A percentile compares a stretch with the other conserved stretches of the same genome.
phyloP scores from a whole-genome alignment of 2,113 vertebrate species.

The Crotalus horridus region DNA sequence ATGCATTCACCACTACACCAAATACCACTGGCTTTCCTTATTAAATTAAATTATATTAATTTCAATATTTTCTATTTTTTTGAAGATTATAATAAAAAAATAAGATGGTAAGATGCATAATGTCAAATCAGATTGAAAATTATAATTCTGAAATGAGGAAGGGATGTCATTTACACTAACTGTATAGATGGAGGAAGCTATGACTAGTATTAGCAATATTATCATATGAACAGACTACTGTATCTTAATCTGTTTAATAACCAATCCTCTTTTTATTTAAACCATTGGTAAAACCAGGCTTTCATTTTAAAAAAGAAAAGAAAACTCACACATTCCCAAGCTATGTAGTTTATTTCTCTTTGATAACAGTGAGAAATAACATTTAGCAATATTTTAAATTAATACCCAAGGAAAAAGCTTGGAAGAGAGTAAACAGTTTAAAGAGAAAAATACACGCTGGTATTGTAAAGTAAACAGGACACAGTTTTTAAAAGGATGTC shows the following conservation, averaged over 20 bases:
- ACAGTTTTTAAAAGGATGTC: conserved; percentile 30
- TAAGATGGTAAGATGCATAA: background rate
- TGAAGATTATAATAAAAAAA: background rate
- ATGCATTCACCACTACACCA: background rate
- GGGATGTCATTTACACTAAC: background rate
- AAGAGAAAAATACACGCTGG: conserved; percentile 19
- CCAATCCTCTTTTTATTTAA: conserved; percentile 40
- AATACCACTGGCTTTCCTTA: background rate
- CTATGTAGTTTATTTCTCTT: conserved; percentile 34
- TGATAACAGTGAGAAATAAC: conserved; percentile 28
- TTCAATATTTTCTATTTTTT: conserved; percentile 15
- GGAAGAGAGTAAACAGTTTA: conserved; percentile 37
- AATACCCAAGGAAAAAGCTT: conserved; percentile 38
- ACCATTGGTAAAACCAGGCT: conserved; percentile 3
- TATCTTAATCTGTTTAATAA: conserved; percentile 5
- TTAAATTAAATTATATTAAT: background rate
- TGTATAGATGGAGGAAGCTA: conserved; percentile 30
- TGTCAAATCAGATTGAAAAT: conserved; percentile 25
- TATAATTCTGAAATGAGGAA: conserved; percentile 21
- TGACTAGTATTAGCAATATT: conserved; percentile 8
- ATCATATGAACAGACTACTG: background rate
- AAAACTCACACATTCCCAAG: conserved; percentile 34
- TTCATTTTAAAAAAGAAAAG: conserved; percentile 31
- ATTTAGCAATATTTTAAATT: conserved; percentile 53
- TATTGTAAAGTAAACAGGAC: conserved; percentile 17